phyloP scores from a whole-genome alignment of 2,888 invertebrate genomes.

The Xestia xanthographa region DNA sequence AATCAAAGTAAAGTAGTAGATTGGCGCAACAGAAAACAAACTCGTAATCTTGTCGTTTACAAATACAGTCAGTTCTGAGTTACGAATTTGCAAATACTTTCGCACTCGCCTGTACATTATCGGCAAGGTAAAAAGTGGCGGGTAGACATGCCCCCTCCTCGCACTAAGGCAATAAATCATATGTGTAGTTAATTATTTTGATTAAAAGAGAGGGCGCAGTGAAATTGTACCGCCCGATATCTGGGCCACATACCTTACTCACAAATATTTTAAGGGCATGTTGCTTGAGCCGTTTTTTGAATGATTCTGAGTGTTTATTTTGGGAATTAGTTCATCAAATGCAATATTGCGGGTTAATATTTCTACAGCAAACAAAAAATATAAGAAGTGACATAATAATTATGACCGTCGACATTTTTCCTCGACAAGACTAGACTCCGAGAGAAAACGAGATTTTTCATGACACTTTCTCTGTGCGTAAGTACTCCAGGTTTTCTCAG shows the following conservation, averaged over 20 bases:
- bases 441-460: too few species aligned
- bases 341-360: neutral
- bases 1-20: too few species aligned
- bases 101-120: conserved; percentile 54
- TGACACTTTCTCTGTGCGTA: neutral
- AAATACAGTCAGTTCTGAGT: neutral
- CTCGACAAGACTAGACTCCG: too few species aligned
- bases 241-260: conserved; percentile 72
- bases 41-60: too few species aligned
- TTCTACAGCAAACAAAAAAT: neutral
- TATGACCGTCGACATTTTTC: neutral
- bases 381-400: neutral
- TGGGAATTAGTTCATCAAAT: conserved; percentile 2
- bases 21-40: neutral
- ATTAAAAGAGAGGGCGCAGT: conserved; percentile 79
- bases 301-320: conserved; percentile 22
- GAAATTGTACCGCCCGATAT: conserved; percentile 73
- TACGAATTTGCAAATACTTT: conserved; percentile 40
- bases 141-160: conserved; percentile 70
- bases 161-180: conserved; percentile 82
- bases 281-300: conserved; percentile 13
- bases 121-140: conserved; percentile 67
- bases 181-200: conserved; percentile 86
- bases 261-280: conserved; percentile 65
- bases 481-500: neutral